Conservation (phyloP, 1,140 invertebrate genomes). For the Drosophila melanica region DNA sequence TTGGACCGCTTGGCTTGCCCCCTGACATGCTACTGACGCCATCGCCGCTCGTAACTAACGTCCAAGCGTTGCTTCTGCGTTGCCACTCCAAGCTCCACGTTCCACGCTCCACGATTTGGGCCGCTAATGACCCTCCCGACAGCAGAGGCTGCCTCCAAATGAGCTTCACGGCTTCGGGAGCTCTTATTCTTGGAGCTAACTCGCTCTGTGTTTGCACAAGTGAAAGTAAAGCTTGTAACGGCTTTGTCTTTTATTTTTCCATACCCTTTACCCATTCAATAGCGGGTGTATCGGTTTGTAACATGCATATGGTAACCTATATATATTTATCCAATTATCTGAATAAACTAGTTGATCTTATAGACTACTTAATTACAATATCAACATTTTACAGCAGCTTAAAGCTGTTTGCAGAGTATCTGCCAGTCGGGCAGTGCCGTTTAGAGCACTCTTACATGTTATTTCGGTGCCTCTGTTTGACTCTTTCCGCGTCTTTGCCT, state of each 20-base stretch:
- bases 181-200: slow-evolving; percentile 50
- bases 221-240: slow-evolving; percentile 74
- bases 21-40: slow-evolving; percentile 77
- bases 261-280: too few species aligned
- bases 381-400: too few species aligned
- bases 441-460: background rate
- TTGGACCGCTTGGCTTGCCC: slow-evolving; percentile 71
- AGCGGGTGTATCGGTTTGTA: too few species aligned
- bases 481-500: background rate
- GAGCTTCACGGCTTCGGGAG: slow-evolving; percentile 14
- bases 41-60: slow-evolving; percentile 46
- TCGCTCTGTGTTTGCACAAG: slow-evolving; percentile 68
- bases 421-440: too few species aligned
- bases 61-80: slow-evolving; percentile 19
- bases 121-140: slow-evolving; percentile 34
- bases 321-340: too few species aligned
- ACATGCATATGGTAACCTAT: too few species aligned
- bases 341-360: too few species aligned
- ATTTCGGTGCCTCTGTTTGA: slow-evolving; percentile 23
- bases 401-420: too few species aligned
- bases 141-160: slow-evolving; percentile 29
- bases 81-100: background rate
- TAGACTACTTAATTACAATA: too few species aligned
- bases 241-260: slow-evolving; percentile 2
- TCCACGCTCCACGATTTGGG: slow-evolving; percentile 24